Percentiles rank a stretch among this genome's conserved stretches.
Evolutionary conservation across 2,113 vertebrate genomes (phyloP).

Genomic region (Sceloporus undulatus): DNA sequence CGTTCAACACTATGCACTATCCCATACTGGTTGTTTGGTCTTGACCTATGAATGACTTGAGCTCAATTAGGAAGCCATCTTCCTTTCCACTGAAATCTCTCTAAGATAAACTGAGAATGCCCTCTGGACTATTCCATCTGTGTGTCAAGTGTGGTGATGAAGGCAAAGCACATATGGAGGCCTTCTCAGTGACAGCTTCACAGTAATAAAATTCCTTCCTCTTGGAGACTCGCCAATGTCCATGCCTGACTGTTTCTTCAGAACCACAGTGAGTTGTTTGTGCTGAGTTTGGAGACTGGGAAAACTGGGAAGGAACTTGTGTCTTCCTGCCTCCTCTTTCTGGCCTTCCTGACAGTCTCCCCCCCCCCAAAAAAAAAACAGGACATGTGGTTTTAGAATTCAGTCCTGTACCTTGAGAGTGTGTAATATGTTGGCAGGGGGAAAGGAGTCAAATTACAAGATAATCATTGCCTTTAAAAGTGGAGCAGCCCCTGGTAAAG

Average conservation of each 20-base stretch:
- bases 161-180: not conserved
- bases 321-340: no score
- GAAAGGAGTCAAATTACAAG: not conserved
- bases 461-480: not conserved
- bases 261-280: not conserved
- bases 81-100: not conserved
- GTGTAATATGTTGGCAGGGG: not conserved
- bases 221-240: not conserved
- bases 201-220: constrained; percentile 9
- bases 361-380: no score
- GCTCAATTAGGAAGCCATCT: not conserved
- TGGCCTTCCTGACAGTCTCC: no score
- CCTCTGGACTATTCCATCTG: constrained; percentile 5
- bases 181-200: not conserved
- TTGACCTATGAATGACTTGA: not conserved
- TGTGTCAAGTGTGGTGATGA: not conserved
- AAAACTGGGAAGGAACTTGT: no score
- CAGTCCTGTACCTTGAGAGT: not conserved
- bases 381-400: not conserved
- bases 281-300: not conserved
- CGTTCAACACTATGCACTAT: not conserved
- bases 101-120: constrained; percentile 12
- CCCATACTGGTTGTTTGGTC: not conserved
- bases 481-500: not conserved
- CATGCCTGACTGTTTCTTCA: not conserved